Conservation (phyloP, 2,888 invertebrate species). For the Coelinius sp. region DNA sequence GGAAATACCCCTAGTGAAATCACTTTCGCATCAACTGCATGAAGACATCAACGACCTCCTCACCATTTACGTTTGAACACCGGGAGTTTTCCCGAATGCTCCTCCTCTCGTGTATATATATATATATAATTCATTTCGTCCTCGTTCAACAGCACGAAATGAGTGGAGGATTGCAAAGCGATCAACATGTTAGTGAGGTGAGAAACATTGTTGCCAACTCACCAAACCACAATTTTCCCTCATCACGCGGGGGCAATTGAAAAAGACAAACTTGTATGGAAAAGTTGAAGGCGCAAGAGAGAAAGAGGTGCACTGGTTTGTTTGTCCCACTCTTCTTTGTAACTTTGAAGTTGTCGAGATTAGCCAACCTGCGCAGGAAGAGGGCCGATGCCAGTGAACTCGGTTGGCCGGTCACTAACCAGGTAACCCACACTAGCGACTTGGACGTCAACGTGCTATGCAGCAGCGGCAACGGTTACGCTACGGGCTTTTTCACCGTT, state of each 20-base stretch:
- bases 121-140: neutral
- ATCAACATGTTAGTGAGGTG: slow-evolving; percentile 5
- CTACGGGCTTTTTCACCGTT: slow-evolving; percentile 68
- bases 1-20: slow-evolving; percentile 59
- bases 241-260: neutral
- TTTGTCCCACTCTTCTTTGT: slow-evolving; percentile 21
- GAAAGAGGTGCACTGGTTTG: slow-evolving; percentile 31
- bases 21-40: slow-evolving; percentile 56
- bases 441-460: slow-evolving; percentile 66
- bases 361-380: slow-evolving; percentile 66
- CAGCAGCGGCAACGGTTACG: slow-evolving; percentile 68
- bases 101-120: neutral
- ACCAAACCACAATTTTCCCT: neutral
- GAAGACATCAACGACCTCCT: slow-evolving; percentile 39
- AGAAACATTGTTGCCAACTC: slow-evolving; percentile 9
- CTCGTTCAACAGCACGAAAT: slow-evolving; percentile 1
- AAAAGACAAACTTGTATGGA: neutral
- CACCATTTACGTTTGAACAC: slow-evolving; percentile 30
- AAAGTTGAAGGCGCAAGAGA: slow-evolving; percentile 19
- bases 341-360: slow-evolving; percentile 55
- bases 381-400: slow-evolving; percentile 71
- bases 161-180: neutral
- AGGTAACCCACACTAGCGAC: slow-evolving; percentile 71
- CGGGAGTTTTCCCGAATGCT: neutral
- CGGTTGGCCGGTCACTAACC: slow-evolving; percentile 72